Evolutionary conservation across 64 coral and sea anemone species (phyloP), one percentile per base, ranked within the genome.

Genomic region (Actinia equina): DNA sequence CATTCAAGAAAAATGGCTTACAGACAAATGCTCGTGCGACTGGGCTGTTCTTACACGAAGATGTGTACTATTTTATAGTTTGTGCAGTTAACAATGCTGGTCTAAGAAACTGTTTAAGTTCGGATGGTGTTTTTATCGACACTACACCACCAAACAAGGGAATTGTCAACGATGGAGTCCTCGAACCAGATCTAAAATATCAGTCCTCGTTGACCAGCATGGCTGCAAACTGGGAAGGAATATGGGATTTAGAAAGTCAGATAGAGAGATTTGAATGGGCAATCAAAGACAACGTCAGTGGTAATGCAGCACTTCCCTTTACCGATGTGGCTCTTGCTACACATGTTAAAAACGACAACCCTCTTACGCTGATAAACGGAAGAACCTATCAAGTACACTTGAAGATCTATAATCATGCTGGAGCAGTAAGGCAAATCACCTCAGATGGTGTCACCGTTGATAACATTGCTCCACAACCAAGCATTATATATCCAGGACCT

Each of bases 161-260:
- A 71, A 87, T 98, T 54, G 96, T 98, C 51, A 78, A 98, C 78
- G 96, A 98, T 77, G 96, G 96, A 25, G 86, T 92, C 45, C 81
- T 98, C 19, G 96, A 98, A 71, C 96, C 96, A 43, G 96, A 98
- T 54, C 87, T 98, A 4, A 87, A 55, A 37, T 98, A 98, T 61
- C 96, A 98, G 65, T 85, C 90, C 22, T 90, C 86, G 6, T 87
- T 92, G 23, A 86, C 58, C 15, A 90, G 76, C 9, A 93, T 98
- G 53, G 88, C 93, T 11, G 96, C 96, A 17, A 98, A 98, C 44
- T 98, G 96, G 96, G 93, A 98, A 91, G 89, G 93, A 55, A 81
- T 98, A 86, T 98, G 93, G 92, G 95, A 98, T 26, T 79, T 98
- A 46, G 89, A 94, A 41, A 98, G 95, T 83, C 77, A 80, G 62